These are phyloP conservation scores for Philantomba maxwellii DNA, from an alignment of 2,113 vertebrate genomes.

Conservation along the genomic window DNA sequence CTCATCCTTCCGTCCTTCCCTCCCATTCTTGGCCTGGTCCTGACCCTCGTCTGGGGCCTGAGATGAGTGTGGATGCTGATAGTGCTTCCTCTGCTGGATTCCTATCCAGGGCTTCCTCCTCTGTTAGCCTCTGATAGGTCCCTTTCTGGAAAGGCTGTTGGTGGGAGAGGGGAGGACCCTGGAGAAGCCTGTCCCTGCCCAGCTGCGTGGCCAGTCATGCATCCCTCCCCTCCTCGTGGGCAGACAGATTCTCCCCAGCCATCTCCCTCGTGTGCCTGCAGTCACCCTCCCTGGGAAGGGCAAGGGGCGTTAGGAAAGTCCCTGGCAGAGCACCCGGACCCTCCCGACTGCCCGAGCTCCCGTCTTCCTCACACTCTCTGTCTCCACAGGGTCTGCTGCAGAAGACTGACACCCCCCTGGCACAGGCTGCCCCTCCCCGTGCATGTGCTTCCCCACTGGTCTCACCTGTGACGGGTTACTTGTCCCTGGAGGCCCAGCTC, in stretches of 20 bases:
- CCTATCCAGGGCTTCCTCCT: neutral
- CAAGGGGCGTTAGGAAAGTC: accelerated
- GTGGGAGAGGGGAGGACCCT: neutral
- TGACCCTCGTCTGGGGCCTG: neutral
- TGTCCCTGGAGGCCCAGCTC: neutral
- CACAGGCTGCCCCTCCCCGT: neutral
- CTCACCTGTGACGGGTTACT: neutral
- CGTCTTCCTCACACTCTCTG: neutral
- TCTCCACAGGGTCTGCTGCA: neutral
- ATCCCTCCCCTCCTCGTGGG: neutral
- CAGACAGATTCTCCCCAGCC: too few species aligned
- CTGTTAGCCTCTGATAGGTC: neutral
- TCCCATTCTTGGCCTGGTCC: neutral
- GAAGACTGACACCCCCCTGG: accelerated
- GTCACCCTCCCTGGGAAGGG: too few species aligned
- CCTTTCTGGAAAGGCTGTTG: neutral
- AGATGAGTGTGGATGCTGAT: neutral
- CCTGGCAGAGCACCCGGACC: too few species aligned
- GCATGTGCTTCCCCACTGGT: neutral
- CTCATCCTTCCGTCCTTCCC: accelerated
- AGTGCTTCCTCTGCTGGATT: neutral
- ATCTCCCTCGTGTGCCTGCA: too few species aligned
- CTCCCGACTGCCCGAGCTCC: too few species aligned
- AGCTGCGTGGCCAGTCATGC: neutral
- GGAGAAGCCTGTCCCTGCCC: neutral